Evolutionary conservation across 2,888 invertebrate genomes (phyloP).

Genomic region (Bruchidius siliquastri): DNA sequence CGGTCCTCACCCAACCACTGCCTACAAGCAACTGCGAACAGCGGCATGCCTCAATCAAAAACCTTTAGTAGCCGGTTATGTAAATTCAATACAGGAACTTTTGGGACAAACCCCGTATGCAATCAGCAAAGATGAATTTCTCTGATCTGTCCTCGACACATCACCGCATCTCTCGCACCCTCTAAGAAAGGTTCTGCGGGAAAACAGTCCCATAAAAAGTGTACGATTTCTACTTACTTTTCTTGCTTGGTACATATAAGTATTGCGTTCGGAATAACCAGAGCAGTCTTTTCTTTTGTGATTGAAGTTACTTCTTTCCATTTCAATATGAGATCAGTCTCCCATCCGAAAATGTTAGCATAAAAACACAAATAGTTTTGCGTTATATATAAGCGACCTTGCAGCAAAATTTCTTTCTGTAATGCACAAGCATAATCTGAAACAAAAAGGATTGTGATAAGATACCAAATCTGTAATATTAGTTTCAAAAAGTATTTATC

Average conservation of each 20-base stretch:
- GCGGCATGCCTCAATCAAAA: no score
- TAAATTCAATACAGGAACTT: no score
- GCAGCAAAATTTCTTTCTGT: constrained; percentile 92
- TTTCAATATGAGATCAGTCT: constrained; percentile 77
- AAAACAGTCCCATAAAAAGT: no score
- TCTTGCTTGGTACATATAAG: constrained; percentile 76
- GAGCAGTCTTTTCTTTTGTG: constrained; percentile 89
- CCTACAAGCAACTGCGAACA: no score
- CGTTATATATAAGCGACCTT: constrained; percentile 92
- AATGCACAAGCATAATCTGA: constrained; percentile 96
- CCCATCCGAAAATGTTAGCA: constrained; percentile 97
- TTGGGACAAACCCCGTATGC: no score
- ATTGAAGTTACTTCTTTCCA: constrained; percentile 91
- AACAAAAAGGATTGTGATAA: constrained; percentile 29
- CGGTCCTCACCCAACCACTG: no score
- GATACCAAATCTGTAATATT: background rate
- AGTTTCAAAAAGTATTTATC: no score
- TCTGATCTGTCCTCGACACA: no score
- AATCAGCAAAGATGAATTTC: no score
- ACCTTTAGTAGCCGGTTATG: no score
- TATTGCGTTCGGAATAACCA: constrained; percentile 96
- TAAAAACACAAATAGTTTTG: constrained; percentile 95
- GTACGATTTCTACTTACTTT: constrained; percentile 55
- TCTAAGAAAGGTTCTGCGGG: no score
- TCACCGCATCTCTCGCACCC: no score